Evolutionary conservation across 2,888 invertebrate species (phyloP).

Genomic region (Lepetodrilus schrolli): DNA sequence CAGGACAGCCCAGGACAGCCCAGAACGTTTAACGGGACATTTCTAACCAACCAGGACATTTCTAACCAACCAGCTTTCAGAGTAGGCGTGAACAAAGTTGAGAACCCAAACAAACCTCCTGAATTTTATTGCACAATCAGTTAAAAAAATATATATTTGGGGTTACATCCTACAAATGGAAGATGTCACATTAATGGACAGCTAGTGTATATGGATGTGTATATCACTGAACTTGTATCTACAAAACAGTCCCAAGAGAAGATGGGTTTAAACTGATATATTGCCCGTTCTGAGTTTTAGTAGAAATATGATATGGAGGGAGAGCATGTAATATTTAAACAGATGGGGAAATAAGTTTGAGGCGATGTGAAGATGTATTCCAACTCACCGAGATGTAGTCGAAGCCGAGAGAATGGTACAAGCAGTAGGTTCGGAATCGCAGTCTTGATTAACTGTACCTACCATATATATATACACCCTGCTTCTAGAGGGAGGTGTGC

Average conservation of each 20-base stretch:
- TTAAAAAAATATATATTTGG: no score
- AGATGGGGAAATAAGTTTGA: no score
- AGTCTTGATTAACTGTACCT: not conserved
- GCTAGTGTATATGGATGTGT: no score
- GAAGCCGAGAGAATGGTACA: not conserved
- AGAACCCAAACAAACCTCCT: not conserved
- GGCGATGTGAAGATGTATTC: slow-evolving; percentile 20
- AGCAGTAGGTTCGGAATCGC: not conserved
- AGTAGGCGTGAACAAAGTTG: not conserved
- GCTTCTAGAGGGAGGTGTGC: slow-evolving; percentile 34
- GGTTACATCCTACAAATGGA: no score
- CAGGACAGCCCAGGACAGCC: not conserved
- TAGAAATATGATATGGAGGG: no score
- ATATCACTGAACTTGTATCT: no score
- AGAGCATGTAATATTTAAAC: no score
- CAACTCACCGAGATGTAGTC: slow-evolving; percentile 16
- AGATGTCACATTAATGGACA: no score
- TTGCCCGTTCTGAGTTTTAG: no score
- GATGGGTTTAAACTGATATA: no score
- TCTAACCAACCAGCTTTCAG: not conserved
- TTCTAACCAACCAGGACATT: not conserved
- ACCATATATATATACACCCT: not conserved
- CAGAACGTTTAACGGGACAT: not conserved
- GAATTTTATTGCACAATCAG: no score
- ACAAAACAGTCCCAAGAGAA: no score